Conservation (phyloP, 2,797 vertebrate species). For the Pseudomugil tenellus region DNA sequence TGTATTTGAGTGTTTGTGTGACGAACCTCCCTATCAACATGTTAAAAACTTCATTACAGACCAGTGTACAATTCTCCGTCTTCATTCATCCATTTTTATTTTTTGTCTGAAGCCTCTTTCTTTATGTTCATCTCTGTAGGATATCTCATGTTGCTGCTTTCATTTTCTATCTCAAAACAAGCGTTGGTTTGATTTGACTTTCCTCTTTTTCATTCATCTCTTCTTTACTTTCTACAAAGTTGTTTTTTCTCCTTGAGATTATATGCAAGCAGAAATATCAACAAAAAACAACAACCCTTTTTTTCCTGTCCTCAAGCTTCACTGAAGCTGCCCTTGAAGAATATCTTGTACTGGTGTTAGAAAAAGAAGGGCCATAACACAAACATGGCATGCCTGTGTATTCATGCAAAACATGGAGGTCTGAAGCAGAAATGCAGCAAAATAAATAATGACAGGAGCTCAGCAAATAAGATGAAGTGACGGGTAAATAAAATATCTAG, state of each 20-base stretch:
- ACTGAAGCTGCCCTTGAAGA: conserved; percentile 61
- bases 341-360: conserved; percentile 56
- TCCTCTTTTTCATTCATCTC: conserved; percentile 36
- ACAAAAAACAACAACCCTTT: conserved; percentile 28
- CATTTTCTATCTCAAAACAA: conserved; percentile 42
- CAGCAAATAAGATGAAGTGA: conserved; percentile 5
- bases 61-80: conserved; percentile 30
- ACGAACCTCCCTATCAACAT: conserved; percentile 36
- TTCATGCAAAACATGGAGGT: conserved; percentile 35
- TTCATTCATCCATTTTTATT: conserved; percentile 27
- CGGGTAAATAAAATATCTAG: conserved; percentile 6
- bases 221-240: conserved; percentile 20
- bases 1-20: conserved; percentile 16
- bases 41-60: conserved; percentile 50
- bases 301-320: conserved; percentile 57
- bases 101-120: conserved; percentile 3
- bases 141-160: conserved; percentile 27
- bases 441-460: conserved; percentile 36
- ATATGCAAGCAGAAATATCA: conserved; percentile 23
- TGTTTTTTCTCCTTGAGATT: conserved; percentile 25
- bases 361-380: conserved; percentile 44
- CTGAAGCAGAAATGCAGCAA: conserved; percentile 12
- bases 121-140: conserved; percentile 3
- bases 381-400: conserved; percentile 28
- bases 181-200: conserved; percentile 47